Base-by-base conservation (phyloP, 2,113 vertebrate species). In the Tupaia chinensis region DNA sequence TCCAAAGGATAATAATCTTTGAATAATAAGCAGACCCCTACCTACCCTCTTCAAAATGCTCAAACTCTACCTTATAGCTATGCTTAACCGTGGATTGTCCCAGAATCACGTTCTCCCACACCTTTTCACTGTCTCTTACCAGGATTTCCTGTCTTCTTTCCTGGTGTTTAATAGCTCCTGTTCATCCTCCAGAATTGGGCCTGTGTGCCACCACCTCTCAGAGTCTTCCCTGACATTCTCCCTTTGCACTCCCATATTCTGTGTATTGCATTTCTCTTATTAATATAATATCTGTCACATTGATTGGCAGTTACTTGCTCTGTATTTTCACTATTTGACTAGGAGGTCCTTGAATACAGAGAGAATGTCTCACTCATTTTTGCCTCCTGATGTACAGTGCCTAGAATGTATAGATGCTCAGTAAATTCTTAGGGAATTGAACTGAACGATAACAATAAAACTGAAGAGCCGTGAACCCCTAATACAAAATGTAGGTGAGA, bases 111-210 rank as follows among this genome's bases (percentile, higher is more conserved):
- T 32, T 22, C 10, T 29, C 32, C 86, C 29, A 16, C 16, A 60
- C 27, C 5, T 83, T 74, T 80, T 53, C 56, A 56, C 32, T 22
- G 0, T 56, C 19, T 8, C 20, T 65, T 73, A 60, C 70, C 76
- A 70, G 72, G 7, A 32, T 29, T 9, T 9, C 19, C 56, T 14
- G 0, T 20, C 14, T 6, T 11, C 2, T 63, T 76, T 1, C 17
- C 80, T 5, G 54, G 19, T 66, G 19, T 7, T 29, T 56, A 63
- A 7, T 32, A 20, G 65, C 25, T 10, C 17, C 27, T 53, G 19
- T 65, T 74, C 14, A 70, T 34, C 34, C 9, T 77, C 58, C 17
- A 22, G 10, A 70, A 34, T 20, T 69, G 32, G 56, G 80, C 34
- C 10, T 77, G 25, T 53, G n/a, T 32, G 19, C 68, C 32, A 22